Evolutionary conservation across 2,888 invertebrate genomes (phyloP).

Genomic region (Anthrax anthrax): DNA sequence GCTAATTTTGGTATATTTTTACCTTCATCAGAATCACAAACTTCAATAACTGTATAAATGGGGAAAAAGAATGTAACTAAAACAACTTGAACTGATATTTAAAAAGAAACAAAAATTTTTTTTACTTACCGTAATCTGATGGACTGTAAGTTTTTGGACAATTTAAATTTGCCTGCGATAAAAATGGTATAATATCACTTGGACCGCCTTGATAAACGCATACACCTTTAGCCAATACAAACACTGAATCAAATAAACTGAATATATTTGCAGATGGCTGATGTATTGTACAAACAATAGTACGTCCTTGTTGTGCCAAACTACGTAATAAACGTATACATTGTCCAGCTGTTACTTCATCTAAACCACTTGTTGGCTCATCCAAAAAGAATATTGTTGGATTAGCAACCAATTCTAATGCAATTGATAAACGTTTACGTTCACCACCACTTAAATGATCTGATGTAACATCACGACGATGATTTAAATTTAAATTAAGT

Average conservation of each 20-base stretch:
- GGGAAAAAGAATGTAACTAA: neutral
- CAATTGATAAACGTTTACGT: conserved; percentile 64
- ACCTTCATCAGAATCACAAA: conserved; percentile 41
- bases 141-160: conserved; percentile 53
- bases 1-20: conserved; percentile 38
- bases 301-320: conserved; percentile 47
- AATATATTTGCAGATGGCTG: conserved; percentile 53
- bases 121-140: conserved; percentile 50
- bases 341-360: conserved; percentile 48
- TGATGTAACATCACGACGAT: conserved; percentile 30
- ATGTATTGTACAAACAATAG: conserved; percentile 56
- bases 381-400: conserved; percentile 73
- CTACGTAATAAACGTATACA: conserved; percentile 43
- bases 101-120: conserved; percentile 7
- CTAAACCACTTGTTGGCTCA: conserved; percentile 63
- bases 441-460: conserved; percentile 61
- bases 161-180: conserved; percentile 39
- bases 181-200: conserved; percentile 43
- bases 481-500: conserved; percentile 27
- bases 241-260: conserved; percentile 49
- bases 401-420: conserved; percentile 68
- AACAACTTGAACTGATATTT: neutral
- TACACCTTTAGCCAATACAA: conserved; percentile 46
- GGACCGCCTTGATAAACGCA: conserved; percentile 54
- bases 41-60: conserved; percentile 43